Evolutionary conservation across 2,888 invertebrate species (phyloP).

Genomic region (Ornithoptera alexandrae): DNA sequence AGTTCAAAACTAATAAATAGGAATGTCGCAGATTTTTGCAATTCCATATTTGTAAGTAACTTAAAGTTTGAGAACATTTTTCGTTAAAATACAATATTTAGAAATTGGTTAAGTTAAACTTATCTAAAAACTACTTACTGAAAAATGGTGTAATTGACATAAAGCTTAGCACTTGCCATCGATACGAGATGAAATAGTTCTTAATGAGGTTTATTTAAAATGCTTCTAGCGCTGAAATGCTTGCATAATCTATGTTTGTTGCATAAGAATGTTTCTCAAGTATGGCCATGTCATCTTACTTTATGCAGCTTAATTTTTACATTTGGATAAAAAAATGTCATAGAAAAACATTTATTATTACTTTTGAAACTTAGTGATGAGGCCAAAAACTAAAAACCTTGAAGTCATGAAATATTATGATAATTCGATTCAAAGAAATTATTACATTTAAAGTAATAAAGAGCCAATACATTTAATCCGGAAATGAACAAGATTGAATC

Average conservation of each 20-base stretch:
- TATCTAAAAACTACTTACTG: not conserved
- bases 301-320: too few species aligned
- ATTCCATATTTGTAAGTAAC: too few species aligned
- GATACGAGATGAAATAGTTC: slow-evolving; percentile 41
- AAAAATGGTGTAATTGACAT: not conserved
- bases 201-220: slow-evolving; percentile 60
- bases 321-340: too few species aligned
- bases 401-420: too few species aligned
- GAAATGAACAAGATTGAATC: too few species aligned
- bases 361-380: not conserved
- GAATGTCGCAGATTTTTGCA: too few species aligned
- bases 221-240: slow-evolving; percentile 39
- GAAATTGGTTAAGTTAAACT: not conserved
- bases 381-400: not conserved
- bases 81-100: not conserved
- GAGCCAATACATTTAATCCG: too few species aligned
- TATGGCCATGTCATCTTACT: not conserved
- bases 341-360: not conserved
- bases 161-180: slow-evolving; percentile 42
- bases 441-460: too few species aligned
- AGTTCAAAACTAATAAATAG: too few species aligned
- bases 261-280: slow-evolving; percentile 26
- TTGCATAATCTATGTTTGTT: slow-evolving; percentile 30
- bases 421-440: too few species aligned
- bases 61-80: not conserved